These are phyloP conservation scores for Smittia sp. DNA, from an alignment of 2,888 invertebrate species.

Conservation along the genomic window DNA sequence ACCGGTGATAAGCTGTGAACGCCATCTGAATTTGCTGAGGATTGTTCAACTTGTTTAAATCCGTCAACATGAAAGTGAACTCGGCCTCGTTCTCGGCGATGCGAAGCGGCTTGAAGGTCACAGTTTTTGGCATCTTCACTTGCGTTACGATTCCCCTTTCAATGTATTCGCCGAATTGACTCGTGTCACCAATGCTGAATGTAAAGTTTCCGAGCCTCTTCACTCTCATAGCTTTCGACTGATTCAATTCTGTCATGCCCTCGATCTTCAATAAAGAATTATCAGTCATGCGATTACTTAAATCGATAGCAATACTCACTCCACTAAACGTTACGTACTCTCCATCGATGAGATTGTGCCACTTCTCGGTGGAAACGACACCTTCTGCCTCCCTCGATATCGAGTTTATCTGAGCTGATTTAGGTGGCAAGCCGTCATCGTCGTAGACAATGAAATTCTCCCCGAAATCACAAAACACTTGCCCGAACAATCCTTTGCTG, in stretches of 20 bases:
- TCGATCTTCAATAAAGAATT: conserved; percentile 61
- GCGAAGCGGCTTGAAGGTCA: conserved; percentile 74
- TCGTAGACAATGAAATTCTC: conserved; percentile 84
- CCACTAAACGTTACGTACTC: conserved; percentile 95
- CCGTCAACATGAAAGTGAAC: conserved; percentile 71
- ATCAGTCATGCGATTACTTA: neutral
- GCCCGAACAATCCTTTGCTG: conserved; percentile 88
- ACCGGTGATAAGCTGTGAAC: conserved; percentile 77
- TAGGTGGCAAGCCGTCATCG: conserved; percentile 84
- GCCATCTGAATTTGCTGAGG: conserved; percentile 85
- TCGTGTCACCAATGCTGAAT: conserved; percentile 93
- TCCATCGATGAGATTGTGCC: conserved; percentile 96
- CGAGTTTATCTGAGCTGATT: conserved; percentile 90
- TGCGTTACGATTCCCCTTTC: conserved; percentile 92
- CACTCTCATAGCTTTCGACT: conserved; percentile 83
- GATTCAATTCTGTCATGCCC: conserved; percentile 94
- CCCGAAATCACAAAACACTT: conserved; percentile 98
- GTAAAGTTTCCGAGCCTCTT: conserved; percentile 94
- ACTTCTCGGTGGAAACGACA: conserved; percentile 91
- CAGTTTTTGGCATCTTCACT: conserved; percentile 88
- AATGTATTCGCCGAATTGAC: conserved; percentile 70
- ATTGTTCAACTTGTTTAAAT: conserved; percentile 92
- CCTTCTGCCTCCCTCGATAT: conserved; percentile 81
- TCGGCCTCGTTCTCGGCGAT: conserved; percentile 79
- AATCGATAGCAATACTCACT: conserved; percentile 50